phyloP scores from a whole-genome alignment of 2,888 invertebrate species.

The Dione vanillae region DNA sequence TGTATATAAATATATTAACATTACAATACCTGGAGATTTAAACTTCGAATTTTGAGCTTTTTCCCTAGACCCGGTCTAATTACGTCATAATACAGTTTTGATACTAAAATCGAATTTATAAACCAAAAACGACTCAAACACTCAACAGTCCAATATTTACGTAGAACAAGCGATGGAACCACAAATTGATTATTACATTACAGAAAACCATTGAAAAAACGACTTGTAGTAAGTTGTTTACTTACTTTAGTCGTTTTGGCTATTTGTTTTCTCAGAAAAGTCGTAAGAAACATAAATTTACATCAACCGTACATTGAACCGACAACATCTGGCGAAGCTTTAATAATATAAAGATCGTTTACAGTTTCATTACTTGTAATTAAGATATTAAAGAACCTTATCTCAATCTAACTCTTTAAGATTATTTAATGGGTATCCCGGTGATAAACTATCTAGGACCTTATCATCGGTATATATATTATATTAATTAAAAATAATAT shows the following conservation, averaged over 20 bases:
- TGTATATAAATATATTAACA: too few species aligned
- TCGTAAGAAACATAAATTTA: slow-evolving; percentile 9
- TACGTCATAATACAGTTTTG: too few species aligned
- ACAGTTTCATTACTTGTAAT: slow-evolving; percentile 23
- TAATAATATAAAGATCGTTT: slow-evolving; percentile 19
- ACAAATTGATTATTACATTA: neutral
- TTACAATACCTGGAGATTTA: too few species aligned
- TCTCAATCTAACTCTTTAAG: slow-evolving; percentile 19
- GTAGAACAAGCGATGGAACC: too few species aligned
- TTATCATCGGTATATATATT: slow-evolving; percentile 34
- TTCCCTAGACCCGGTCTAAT: too few species aligned
- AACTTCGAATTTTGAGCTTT: too few species aligned
- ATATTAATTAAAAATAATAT: slow-evolving; percentile 40
- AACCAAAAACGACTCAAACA: too few species aligned
- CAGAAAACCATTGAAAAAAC: neutral
- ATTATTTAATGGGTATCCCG: slow-evolving; percentile 16
- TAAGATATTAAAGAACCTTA: slow-evolving; percentile 17
- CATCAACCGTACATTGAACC: slow-evolving; percentile 10
- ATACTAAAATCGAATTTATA: too few species aligned
- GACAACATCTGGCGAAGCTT: neutral
- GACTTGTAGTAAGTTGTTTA: too few species aligned
- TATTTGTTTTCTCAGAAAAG: neutral
- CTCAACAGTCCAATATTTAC: too few species aligned
- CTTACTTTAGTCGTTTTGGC: neutral
- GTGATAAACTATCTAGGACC: slow-evolving; percentile 32